phyloP scores from a whole-genome alignment of 2,888 invertebrate species.

The Boloria selene region DNA sequence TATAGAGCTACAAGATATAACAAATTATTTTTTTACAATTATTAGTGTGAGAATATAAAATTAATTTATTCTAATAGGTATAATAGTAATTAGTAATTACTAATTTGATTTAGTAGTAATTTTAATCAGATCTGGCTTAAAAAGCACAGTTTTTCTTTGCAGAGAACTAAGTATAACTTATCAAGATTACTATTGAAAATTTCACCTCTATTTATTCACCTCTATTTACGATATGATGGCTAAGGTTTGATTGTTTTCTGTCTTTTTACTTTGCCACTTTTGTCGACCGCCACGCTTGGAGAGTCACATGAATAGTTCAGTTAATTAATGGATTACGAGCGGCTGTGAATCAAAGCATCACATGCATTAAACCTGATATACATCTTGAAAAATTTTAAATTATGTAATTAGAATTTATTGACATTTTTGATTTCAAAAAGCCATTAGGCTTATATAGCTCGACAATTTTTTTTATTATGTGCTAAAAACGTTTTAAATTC shows the following conservation, averaged over 20 bases:
- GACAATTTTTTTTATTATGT: too few relatives aligned
- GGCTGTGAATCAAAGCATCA: conserved; percentile 33
- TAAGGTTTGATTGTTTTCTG: conserved; percentile 51
- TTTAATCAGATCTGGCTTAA: conserved; percentile 3
- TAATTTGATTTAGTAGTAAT: too few relatives aligned
- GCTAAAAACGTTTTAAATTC: too few relatives aligned
- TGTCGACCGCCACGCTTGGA: conserved; percentile 44
- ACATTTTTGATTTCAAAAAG: too few relatives aligned
- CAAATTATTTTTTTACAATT: too few relatives aligned
- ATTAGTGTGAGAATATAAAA: too few relatives aligned
- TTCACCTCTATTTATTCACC: conserved; percentile 51
- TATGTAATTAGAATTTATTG: background rate
- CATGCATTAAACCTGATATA: conserved; percentile 18
- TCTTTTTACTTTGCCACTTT: conserved; percentile 47
- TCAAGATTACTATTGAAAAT: conserved; percentile 25
- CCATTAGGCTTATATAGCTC: too few relatives aligned
- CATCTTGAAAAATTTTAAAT: background rate
- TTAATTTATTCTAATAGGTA: too few relatives aligned
- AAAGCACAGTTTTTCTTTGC: conserved; percentile 6
- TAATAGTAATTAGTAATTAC: too few relatives aligned
- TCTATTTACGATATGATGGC: conserved; percentile 38
- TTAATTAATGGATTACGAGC: conserved; percentile 59
- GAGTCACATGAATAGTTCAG: conserved; percentile 60
- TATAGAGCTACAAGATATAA: background rate
- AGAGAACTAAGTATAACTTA: conserved; percentile 22